Percentiles rank a stretch among this genome's conserved stretches.
phyloP scores from a whole-genome alignment of 35 echinoderm and acorn worm species.

The Ophioderma brevispina region DNA sequence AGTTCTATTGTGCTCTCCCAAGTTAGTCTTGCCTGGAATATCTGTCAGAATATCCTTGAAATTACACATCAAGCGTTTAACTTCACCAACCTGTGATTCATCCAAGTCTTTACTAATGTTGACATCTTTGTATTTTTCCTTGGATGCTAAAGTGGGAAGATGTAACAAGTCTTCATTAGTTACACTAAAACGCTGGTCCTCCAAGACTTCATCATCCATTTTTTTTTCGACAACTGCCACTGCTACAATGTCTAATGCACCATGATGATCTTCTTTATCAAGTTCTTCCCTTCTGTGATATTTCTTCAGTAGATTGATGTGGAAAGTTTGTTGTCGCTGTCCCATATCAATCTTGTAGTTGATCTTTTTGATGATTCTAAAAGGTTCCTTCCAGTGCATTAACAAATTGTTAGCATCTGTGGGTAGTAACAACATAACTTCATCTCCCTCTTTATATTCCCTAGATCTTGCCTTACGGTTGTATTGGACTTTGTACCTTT shows the following conservation, averaged over 20 bases:
- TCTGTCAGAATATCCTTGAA: conserved; percentile 45
- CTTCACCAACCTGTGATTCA: background rate
- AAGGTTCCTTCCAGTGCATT: conserved; percentile 56
- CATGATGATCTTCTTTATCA: too few relatives aligned
- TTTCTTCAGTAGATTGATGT: conserved; percentile 50
- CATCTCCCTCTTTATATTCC: conserved; percentile 31
- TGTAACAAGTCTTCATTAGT: too few relatives aligned
- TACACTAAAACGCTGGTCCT: background rate
- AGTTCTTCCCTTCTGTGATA: too few relatives aligned
- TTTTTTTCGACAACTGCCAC: background rate
- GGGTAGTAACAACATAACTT: conserved; percentile 21
- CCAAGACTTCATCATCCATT: background rate
- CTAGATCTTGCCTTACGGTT: background rate
- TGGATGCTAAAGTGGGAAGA: too few relatives aligned
- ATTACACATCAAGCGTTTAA: background rate
- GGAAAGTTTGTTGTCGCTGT: conserved; percentile 8
- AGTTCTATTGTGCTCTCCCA: conserved; percentile 10
- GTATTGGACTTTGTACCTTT: conserved; percentile 38
- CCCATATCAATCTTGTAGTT: conserved; percentile 36
- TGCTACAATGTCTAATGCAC: background rate
- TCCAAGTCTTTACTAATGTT: too few relatives aligned
- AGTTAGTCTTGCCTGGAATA: conserved; percentile 33
- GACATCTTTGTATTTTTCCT: background rate
- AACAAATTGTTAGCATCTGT: background rate
- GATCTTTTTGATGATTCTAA: background rate